A percentile compares a stretch with the other conserved stretches of the same genome.
phyloP scores from a whole-genome alignment of 2,113 vertebrate genomes.

The Irena cyanogastra region DNA sequence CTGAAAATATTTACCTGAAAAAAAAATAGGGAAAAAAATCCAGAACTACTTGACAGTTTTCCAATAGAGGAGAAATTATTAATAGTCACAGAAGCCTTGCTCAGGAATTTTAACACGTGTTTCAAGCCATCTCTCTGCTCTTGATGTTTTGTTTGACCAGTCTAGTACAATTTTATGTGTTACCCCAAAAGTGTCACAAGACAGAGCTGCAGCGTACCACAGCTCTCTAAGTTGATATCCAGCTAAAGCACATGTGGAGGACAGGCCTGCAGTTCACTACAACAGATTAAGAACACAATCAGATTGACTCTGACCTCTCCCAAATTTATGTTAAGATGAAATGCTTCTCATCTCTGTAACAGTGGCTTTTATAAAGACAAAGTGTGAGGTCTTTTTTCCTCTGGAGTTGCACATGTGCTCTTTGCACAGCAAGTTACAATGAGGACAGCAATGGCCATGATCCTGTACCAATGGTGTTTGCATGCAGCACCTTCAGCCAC shows the following conservation, averaged over 20 bases:
- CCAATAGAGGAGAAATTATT: background rate
- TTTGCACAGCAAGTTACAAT: background rate
- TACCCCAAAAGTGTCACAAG: background rate
- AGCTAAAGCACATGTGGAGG: background rate
- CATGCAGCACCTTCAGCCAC: background rate
- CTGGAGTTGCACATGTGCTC: background rate
- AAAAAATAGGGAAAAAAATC: background rate
- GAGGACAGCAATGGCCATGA: background rate
- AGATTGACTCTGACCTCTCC: background rate
- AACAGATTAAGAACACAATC: background rate
- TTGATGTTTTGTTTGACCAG: background rate
- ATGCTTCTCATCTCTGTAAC: background rate
- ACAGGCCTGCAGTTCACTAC: background rate
- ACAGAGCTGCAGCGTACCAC: background rate
- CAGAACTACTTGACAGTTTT: background rate
- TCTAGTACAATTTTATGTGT: background rate
- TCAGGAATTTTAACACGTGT: background rate
- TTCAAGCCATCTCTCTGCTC: background rate
- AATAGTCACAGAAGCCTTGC: background rate
- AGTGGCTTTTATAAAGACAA: background rate
- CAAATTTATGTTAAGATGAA: background rate
- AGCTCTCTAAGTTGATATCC: background rate
- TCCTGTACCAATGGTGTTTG: rapidly evolving
- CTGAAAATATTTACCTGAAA: background rate
- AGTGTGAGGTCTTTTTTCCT: background rate